Conservation (phyloP, 2,113 vertebrate species). For the Rousettus leschenaultii region DNA sequence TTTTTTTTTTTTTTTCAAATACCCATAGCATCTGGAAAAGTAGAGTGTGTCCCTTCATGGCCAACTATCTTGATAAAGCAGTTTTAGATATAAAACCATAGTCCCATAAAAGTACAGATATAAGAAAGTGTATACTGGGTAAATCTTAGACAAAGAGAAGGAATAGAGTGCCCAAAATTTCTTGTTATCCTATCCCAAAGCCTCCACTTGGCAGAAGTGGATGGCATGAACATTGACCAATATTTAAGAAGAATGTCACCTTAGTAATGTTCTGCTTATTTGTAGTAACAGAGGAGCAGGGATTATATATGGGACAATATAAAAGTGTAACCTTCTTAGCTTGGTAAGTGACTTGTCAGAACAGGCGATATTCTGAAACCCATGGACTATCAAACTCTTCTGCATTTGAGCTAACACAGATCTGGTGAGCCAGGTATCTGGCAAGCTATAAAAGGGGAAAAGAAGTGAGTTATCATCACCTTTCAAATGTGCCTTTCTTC, state of each 20-base stretch:
- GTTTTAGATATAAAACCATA: background rate
- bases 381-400: background rate
- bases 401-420: background rate
- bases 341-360: background rate
- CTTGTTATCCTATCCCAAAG: background rate
- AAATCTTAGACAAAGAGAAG: background rate
- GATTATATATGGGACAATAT: background rate
- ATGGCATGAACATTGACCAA: conserved; percentile 41
- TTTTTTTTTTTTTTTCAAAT: background rate
- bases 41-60: background rate
- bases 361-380: background rate
- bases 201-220: background rate
- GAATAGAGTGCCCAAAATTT: background rate
- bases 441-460: background rate
- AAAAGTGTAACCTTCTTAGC: background rate
- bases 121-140: background rate
- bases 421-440: background rate
- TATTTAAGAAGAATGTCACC: conserved; percentile 6
- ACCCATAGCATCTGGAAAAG: background rate
- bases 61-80: background rate
- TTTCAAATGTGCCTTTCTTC: background rate
- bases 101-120: background rate
- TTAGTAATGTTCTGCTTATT: background rate
- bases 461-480: background rate
- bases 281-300: background rate